phyloP scores from a whole-genome alignment of 2,797 vertebrate species.

The Pseudotriccus pelzelni region DNA sequence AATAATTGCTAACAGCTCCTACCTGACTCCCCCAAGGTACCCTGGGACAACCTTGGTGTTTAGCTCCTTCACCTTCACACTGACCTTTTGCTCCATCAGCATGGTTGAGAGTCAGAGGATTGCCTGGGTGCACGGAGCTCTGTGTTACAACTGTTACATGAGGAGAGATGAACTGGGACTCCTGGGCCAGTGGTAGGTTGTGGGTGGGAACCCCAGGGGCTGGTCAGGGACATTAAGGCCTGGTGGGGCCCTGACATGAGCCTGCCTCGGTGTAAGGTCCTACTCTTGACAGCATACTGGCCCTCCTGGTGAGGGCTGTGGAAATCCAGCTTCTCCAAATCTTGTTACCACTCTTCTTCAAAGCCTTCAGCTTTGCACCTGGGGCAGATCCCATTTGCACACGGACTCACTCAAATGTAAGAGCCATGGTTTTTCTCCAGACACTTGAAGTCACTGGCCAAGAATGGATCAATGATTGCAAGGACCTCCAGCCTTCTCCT shows the following conservation, averaged over 20 bases:
- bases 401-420: not conserved
- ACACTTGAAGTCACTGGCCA: not conserved
- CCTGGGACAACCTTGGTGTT: not conserved
- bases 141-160: not conserved
- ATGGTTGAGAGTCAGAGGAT: not conserved
- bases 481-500: not conserved
- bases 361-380: not conserved
- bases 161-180: not conserved
- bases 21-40: not conserved
- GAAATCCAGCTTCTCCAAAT: not conserved
- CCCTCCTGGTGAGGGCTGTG: not conserved
- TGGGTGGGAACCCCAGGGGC: not conserved
- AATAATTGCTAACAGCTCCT: not conserved
- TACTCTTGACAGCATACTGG: not conserved
- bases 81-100: not conserved
- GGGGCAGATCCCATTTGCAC: not conserved
- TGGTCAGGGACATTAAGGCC: not conserved
- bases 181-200: not conserved
- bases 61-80: not conserved
- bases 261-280: not conserved
- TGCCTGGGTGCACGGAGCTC: not conserved
- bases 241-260: accelerated
- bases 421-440: not conserved
- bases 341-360: not conserved
- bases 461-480: not conserved